Conservation (phyloP, 2,113 vertebrate species). For the Hyaena hyaena region DNA sequence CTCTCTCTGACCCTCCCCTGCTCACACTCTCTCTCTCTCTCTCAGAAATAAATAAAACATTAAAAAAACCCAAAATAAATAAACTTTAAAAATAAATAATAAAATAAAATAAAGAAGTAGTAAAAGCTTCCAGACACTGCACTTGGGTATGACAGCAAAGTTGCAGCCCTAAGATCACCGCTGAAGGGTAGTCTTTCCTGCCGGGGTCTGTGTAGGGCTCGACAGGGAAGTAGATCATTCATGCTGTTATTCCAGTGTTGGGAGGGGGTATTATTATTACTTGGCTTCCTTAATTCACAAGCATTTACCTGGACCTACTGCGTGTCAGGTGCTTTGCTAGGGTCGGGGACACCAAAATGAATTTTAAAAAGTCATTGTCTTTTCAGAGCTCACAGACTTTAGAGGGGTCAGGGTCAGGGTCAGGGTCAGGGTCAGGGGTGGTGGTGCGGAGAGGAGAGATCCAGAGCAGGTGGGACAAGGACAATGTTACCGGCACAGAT, state of each 20-base stretch:
- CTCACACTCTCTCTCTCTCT: no score
- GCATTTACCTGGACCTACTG: neutral
- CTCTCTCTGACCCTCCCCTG: no score
- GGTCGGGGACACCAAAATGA: neutral
- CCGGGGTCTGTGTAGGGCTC: no score
- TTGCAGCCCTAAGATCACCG: fast-evolving
- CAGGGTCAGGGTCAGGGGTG: neutral
- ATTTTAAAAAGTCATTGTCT: neutral
- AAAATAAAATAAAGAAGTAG: no score
- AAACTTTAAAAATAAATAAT: no score
- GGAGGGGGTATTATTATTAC: neutral
- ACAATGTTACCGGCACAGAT: neutral
- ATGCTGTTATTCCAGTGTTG: neutral
- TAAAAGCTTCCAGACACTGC: neutral
- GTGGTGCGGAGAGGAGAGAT: neutral
- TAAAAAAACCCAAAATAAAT: no score
- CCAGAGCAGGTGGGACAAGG: neutral
- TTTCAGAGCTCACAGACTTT: neutral
- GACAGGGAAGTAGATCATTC: neutral
- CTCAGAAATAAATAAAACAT: no score
- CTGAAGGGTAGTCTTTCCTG: neutral
- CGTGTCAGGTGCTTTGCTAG: neutral
- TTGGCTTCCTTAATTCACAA: neutral
- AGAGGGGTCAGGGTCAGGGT: neutral
- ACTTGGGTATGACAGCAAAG: neutral